Percentiles rank a stretch among this genome's conserved stretches.
Conservation (phyloP, 2,113 vertebrate species). For the Varanus salvator region DNA sequence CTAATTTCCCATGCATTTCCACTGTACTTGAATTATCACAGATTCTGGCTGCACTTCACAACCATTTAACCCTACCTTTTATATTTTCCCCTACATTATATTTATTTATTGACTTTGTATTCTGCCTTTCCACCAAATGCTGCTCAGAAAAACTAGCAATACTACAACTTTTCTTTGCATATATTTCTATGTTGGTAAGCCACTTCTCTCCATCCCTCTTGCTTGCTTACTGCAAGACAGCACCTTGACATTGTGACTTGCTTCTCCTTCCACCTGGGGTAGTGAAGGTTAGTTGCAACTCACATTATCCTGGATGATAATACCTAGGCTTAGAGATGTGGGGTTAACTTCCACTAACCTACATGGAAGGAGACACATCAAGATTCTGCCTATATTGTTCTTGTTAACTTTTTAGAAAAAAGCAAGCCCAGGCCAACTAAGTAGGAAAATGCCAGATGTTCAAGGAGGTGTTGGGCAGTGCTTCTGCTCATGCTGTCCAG, state of each 20-base stretch:
- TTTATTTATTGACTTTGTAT: background rate
- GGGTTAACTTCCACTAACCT: background rate
- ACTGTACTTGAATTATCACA: background rate
- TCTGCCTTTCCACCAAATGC: background rate
- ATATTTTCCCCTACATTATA: background rate
- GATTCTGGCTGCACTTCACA: background rate
- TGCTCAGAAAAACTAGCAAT: background rate
- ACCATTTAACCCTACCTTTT: background rate
- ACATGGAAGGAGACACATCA: background rate
- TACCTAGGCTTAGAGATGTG: background rate
- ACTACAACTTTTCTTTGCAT: background rate
- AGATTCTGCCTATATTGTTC: background rate
- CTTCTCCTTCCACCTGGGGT: background rate
- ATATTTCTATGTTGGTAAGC: background rate
- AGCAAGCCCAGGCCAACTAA: background rate
- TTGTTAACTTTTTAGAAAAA: background rate
- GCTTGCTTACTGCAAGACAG: background rate
- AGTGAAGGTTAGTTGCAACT: background rate
- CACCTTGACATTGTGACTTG: background rate
- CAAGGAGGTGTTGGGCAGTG: background rate
- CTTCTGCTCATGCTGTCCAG: background rate
- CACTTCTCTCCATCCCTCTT: background rate
- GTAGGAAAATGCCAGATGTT: background rate
- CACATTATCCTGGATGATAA: background rate
- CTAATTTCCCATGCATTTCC: background rate